Percentiles rank a stretch among this genome's conserved stretches.
Evolutionary conservation across 2,888 invertebrate genomes (phyloP).

Genomic region (Rotaria magnacalcarata): DNA sequence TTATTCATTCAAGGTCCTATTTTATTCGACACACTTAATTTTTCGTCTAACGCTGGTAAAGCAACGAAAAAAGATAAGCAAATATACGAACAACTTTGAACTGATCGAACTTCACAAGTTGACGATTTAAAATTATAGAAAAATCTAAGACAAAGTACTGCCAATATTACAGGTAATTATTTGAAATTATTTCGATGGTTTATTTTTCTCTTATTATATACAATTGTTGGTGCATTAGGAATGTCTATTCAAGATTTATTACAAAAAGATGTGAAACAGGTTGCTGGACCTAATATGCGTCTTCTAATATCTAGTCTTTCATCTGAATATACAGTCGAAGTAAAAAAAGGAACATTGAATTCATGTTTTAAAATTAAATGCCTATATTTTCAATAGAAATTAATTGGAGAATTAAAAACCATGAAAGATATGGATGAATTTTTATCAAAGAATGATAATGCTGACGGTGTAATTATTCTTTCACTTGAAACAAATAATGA

Average conservation of each 20-base stretch:
- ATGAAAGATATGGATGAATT: conserved; percentile 8
- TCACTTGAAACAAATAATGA: neutral
- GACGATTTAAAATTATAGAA: neutral
- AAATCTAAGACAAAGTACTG: neutral
- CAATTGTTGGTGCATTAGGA: conserved; percentile 48
- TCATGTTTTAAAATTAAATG: conserved; percentile 49
- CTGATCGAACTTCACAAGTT: neutral
- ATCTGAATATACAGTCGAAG: conserved; percentile 53
- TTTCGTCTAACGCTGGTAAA: conserved; percentile 68
- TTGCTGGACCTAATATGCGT: conserved; percentile 61
- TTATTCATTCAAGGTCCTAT: conserved; percentile 67
- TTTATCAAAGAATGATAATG: conserved; percentile 19
- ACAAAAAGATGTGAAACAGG: conserved; percentile 71
- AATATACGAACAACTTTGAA: conserved; percentile 62
- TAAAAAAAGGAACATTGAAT: conserved; percentile 39
- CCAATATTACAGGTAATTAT: neutral
- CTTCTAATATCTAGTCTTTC: conserved; percentile 67
- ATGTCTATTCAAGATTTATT: conserved; percentile 69
- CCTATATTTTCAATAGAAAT: neutral
- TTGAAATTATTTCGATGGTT: neutral
- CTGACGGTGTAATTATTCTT: conserved; percentile 18
- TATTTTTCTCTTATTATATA: too few relatives aligned
- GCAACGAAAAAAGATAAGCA: conserved; percentile 68
- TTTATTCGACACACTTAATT: conserved; percentile 74
- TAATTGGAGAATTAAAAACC: neutral